Base-by-base conservation (phyloP, 2,888 invertebrate genomes). In the Drosophila demipolita region DNA sequence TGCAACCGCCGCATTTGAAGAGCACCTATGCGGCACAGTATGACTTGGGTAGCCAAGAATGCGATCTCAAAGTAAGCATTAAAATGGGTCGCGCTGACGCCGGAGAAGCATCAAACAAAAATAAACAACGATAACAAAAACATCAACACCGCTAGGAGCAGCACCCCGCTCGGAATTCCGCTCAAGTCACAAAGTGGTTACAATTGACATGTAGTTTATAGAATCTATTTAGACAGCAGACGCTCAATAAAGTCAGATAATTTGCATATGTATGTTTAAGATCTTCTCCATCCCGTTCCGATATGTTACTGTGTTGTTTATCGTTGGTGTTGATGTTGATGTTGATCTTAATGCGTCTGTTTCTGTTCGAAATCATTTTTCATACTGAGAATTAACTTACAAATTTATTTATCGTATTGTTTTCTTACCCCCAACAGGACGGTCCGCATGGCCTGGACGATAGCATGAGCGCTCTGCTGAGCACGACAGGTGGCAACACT, bases 1-100 rank as follows among this genome's bases (percentile, higher is more conserved):
- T 97, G 76, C 95, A 96, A 73, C 96, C 96, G n/a, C 97, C 97
- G 4, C 98, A 98, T 91, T 93, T 98, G 69, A 96, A 96, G 93
- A 97, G 97, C 77, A 96, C 96, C 0, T 98, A 98, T 93, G 96
- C 97, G 0, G 96, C 96, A 0, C 97, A 97, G 93, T 96, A 95
- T 35, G 96, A 96, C 92, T 93, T 95, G 72, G 93, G 93, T 73
- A 92, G 95, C 38, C 95, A 94, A 62, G 96, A 96, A 74, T 95
- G 96, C 66, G 95, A 96, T 79, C 93, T 96, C 40, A 96, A 95
- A 94, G 96, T 96, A 93, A 92, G 91, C 84, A 63, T 36, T 49
- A 15, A 52, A 9, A 15, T 17, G 15, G 38, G 32, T 17, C 40
- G 50, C 63, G 15, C 23, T 23, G 23, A 12, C 23, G 45, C 23